Evolutionary conservation across 2,888 invertebrate genomes (phyloP).

Genomic region (Eumacrocentrus americanus): DNA sequence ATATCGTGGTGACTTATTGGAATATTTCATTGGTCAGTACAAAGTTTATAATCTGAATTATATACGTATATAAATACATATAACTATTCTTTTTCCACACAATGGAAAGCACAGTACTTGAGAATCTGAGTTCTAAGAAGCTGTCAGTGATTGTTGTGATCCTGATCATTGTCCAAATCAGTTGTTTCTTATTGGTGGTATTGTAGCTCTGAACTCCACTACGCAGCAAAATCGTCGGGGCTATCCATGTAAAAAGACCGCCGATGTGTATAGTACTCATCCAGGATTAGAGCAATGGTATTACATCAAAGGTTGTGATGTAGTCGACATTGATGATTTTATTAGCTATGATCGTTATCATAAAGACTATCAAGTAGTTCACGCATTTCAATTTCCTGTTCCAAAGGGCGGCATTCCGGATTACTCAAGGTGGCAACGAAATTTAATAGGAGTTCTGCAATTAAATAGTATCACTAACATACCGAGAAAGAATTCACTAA

Average conservation of each 20-base stretch:
- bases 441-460: constrained; percentile 89
- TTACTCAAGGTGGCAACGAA: constrained; percentile 98
- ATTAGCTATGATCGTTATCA: constrained; percentile 63
- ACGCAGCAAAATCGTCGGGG: constrained; percentile 80
- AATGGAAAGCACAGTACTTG: constrained; percentile 94
- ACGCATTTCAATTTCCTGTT: constrained; percentile 84
- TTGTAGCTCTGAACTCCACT: constrained; percentile 88
- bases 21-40: too few species aligned
- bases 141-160: constrained; percentile 81
- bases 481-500: constrained; percentile 69
- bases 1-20: too few species aligned
- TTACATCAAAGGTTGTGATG: constrained; percentile 74
- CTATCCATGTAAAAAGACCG: constrained; percentile 80
- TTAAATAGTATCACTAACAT: constrained; percentile 80
- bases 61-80: not conserved
- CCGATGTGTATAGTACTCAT: constrained; percentile 54
- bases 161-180: constrained; percentile 80
- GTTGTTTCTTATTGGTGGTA: constrained; percentile 90
- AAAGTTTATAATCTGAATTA: too few species aligned
- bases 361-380: constrained; percentile 81
- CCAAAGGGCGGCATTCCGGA: constrained; percentile 76
- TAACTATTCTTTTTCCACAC: constrained; percentile 34
- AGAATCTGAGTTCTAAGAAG: constrained; percentile 95
- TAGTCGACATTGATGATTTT: constrained; percentile 64
- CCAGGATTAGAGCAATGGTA: constrained; percentile 78